These are phyloP conservation scores for Cairina moschata DNA, from an alignment of 2,113 vertebrate genomes.

Conservation along the genomic window DNA sequence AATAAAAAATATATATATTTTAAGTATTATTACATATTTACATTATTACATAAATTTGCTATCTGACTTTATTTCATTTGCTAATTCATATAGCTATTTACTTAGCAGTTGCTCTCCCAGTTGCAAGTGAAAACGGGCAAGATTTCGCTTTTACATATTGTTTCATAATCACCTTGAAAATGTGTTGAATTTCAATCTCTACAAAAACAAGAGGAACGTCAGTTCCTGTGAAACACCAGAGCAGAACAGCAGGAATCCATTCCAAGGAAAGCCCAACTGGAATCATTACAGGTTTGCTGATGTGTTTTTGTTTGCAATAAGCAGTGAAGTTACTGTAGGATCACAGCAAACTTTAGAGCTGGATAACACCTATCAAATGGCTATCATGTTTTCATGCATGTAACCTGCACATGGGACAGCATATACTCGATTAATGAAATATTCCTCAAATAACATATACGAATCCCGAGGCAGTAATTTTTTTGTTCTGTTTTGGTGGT, in stretches of 20 bases:
- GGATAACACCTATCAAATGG: neutral
- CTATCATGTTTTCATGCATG: neutral
- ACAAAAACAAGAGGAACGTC: neutral
- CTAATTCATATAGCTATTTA: neutral
- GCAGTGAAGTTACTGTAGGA: neutral
- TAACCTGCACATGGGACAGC: neutral
- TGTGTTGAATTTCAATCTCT: neutral
- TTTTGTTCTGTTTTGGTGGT: neutral
- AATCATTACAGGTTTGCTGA: conserved; percentile 44
- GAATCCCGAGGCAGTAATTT: neutral
- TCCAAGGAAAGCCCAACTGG: conserved; percentile 2
- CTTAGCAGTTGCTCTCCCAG: neutral
- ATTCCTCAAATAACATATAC: neutral
- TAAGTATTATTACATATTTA: neutral
- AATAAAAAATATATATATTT: neutral
- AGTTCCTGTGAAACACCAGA: conserved; percentile 9
- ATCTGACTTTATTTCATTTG: neutral
- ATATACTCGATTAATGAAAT: conserved; percentile 3
- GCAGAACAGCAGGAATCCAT: conserved; percentile 44
- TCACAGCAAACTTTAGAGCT: neutral
- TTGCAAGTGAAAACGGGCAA: neutral
- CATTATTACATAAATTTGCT: neutral
- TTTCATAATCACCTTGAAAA: conserved; percentile 26
- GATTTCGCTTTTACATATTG: neutral
- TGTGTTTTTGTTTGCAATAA: conserved; percentile 44